Conservation (phyloP, 2,113 vertebrate species). For the Dasyurus viverrinus region DNA sequence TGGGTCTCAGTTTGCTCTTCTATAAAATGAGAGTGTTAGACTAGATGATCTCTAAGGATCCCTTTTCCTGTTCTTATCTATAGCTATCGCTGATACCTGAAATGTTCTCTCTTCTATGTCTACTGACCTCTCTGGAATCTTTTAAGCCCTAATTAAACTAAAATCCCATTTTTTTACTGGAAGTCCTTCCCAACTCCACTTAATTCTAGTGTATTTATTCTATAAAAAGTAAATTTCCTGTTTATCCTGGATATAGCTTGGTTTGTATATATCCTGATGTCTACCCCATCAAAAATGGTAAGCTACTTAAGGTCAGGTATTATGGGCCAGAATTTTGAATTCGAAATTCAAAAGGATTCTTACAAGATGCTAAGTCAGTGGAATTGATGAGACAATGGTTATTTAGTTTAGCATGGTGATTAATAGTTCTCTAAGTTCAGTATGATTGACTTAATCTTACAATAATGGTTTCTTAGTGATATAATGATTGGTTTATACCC, state of each 20-base stretch:
- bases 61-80: not conserved
- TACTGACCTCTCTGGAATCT: not conserved
- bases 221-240: not conserved
- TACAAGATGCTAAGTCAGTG: no score
- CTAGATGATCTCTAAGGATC: not conserved
- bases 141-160: not conserved
- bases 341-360: no score
- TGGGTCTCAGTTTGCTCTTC: not conserved
- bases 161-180: not conserved
- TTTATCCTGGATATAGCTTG: not conserved
- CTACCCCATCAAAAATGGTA: not conserved
- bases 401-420: no score
- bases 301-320: not conserved
- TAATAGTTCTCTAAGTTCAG: no score
- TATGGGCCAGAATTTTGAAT: no score
- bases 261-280: not conserved
- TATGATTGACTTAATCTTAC: no score
- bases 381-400: no score
- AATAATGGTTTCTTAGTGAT: no score
- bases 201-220: not conserved
- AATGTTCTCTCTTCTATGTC: not conserved
- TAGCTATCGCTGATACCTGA: not conserved
- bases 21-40: not conserved
- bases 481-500: no score
- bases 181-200: not conserved